Conservation (phyloP, 2,797 vertebrate species). For the Petrocephalus sullivani region DNA sequence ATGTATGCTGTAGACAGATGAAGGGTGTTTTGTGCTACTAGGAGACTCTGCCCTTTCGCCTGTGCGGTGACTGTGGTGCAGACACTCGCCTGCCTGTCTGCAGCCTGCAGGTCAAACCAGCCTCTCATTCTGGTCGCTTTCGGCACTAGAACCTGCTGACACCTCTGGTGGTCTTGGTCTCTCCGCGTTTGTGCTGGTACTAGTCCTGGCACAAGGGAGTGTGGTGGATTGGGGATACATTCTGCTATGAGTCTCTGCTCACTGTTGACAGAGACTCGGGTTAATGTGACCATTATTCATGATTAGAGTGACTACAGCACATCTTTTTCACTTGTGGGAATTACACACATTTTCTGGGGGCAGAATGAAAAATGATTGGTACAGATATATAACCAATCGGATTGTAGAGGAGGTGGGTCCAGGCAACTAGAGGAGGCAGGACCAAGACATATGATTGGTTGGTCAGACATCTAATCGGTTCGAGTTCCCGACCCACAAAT, state of each 20-base stretch:
- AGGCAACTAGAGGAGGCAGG: too few species aligned
- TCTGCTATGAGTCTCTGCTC: not conserved
- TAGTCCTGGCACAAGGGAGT: not conserved
- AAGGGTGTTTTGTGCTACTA: not conserved
- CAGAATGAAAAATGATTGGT: too few species aligned
- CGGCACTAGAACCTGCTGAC: not conserved
- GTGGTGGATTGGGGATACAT: not conserved
- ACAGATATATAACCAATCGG: too few species aligned
- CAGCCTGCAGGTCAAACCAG: not conserved
- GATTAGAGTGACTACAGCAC: too few species aligned
- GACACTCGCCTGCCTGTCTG: not conserved
- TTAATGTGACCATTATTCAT: not conserved
- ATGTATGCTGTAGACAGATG: not conserved
- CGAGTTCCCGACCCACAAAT: too few species aligned
- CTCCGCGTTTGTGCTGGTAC: not conserved
- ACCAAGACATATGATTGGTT: too few species aligned
- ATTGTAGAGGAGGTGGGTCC: too few species aligned
- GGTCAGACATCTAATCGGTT: too few species aligned
- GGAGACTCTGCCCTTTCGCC: not conserved
- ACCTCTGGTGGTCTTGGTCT: not conserved
- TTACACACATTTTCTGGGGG: too few species aligned
- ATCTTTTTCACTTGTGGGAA: too few species aligned
- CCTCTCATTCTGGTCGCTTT: not conserved
- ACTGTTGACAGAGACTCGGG: not conserved
- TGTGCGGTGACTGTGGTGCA: not conserved